Percentiles rank a stretch among this genome's conserved stretches.
Evolutionary conservation across 2,113 vertebrate genomes (phyloP).

Genomic region (Nyctereutes procyonoides): DNA sequence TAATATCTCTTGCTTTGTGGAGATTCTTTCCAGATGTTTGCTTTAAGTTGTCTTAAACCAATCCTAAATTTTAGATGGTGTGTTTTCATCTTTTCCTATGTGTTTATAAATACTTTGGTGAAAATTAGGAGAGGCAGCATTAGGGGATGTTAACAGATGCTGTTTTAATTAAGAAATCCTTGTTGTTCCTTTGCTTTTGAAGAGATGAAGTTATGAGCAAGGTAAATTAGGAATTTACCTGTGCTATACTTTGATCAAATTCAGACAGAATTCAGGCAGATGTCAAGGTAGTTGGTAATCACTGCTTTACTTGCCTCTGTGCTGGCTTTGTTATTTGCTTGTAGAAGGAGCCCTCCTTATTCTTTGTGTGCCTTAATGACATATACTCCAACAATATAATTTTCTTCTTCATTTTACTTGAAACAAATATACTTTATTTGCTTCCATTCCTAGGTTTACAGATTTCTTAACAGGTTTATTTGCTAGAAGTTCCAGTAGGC

Average conservation of each 20-base stretch:
- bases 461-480: slow-evolving; percentile 33
- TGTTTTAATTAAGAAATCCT: slow-evolving; percentile 33
- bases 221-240: background rate
- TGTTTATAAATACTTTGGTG: background rate
- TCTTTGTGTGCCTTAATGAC: background rate
- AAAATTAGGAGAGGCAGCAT: background rate
- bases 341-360: background rate
- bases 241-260: background rate
- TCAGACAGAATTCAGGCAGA: background rate
- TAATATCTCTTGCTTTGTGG: background rate
- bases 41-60: background rate
- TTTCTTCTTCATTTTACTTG: slow-evolving; percentile 25
- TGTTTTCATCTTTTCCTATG: slow-evolving; percentile 30
- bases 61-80: slow-evolving; percentile 16
- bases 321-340: background rate
- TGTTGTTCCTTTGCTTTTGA: background rate
- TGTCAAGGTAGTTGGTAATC: background rate
- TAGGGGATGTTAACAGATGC: background rate
- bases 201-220: slow-evolving; percentile 4
- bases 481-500: background rate
- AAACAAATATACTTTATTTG: background rate
- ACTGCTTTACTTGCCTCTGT: background rate
- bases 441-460: background rate
- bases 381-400: background rate
- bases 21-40: background rate